Conservation (phyloP, 2,113 vertebrate species). For the Laticauda laticaudata region DNA sequence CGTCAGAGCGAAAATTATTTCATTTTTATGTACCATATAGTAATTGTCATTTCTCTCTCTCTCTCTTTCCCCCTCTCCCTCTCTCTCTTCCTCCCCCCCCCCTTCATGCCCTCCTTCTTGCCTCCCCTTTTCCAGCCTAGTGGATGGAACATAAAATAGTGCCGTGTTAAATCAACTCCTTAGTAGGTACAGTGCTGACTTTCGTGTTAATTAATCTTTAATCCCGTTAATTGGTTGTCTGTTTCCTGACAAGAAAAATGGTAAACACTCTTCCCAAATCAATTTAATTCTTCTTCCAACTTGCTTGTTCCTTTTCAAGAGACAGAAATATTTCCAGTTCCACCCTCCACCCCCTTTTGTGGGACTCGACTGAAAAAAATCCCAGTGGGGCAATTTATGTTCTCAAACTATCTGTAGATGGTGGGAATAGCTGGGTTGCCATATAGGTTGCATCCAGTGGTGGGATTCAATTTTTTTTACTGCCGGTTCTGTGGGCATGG, state of each 20-base stretch:
- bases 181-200: slow-evolving; percentile 41
- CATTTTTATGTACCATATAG: background rate
- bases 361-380: slow-evolving; percentile 43
- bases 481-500: too few relatives aligned
- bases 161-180: slow-evolving; percentile 20
- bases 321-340: slow-evolving; percentile 54
- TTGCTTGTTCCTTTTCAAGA: slow-evolving; percentile 54
- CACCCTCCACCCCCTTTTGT: background rate
- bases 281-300: slow-evolving; percentile 64
- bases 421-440: background rate
- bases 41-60: background rate
- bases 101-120: background rate
- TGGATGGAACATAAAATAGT: background rate
- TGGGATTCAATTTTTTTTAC: too few relatives aligned
- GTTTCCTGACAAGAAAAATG: slow-evolving; percentile 59
- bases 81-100: too few relatives aligned
- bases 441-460: background rate
- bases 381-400: slow-evolving; percentile 43
- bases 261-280: slow-evolving; percentile 71
- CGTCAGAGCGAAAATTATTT: slow-evolving; percentile 13
- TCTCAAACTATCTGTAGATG: slow-evolving; percentile 12
- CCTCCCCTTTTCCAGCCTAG: background rate
- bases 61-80: background rate
- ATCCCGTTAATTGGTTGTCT: slow-evolving; percentile 72
- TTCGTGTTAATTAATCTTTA: slow-evolving; percentile 71